phyloP scores from a whole-genome alignment of 2,888 invertebrate genomes.

The Allacma fusca region DNA sequence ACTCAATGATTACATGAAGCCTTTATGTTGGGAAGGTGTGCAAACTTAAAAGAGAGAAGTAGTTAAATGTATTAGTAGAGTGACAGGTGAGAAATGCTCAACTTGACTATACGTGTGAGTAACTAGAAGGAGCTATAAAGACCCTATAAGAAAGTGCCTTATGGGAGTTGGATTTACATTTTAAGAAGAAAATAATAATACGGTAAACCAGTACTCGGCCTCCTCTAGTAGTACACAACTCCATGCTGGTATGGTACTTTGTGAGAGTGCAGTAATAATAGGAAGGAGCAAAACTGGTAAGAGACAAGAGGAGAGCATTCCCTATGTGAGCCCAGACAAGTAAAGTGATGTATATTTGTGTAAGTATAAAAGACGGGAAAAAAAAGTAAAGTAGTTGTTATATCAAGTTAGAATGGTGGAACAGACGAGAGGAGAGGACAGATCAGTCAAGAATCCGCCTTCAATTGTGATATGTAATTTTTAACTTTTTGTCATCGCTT shows the following conservation, averaged over 20 bases:
- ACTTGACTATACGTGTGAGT: no score
- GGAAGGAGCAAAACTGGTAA: neutral
- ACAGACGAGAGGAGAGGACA: slow-evolving; percentile 56
- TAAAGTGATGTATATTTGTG: slow-evolving; percentile 30
- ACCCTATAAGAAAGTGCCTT: slow-evolving; percentile 28
- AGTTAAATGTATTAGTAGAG: slow-evolving; percentile 20
- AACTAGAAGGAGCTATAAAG: neutral
- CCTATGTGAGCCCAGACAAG: slow-evolving; percentile 13
- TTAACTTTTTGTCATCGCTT: slow-evolving; percentile 62
- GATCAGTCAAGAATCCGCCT: slow-evolving; percentile 62
- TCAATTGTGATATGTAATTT: slow-evolving; percentile 62
- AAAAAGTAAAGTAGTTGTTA: slow-evolving; percentile 51
- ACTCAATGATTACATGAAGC: neutral
- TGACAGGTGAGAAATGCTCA: slow-evolving; percentile 41
- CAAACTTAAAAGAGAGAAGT: slow-evolving; percentile 61
- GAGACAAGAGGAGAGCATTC: neutral
- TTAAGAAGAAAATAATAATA: slow-evolving; percentile 2
- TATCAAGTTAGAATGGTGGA: slow-evolving; percentile 38
- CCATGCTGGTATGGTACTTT: neutral
- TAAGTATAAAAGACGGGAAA: slow-evolving; percentile 44
- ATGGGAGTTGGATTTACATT: slow-evolving; percentile 26
- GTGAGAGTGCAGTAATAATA: neutral
- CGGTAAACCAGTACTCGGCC: neutral
- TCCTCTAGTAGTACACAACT: neutral
- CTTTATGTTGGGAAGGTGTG: slow-evolving; percentile 51